A percentile compares a stretch with the other conserved stretches of the same genome.
phyloP scores from a whole-genome alignment of 2,797 vertebrate genomes.

The Cynodonichthys magdalenae region DNA sequence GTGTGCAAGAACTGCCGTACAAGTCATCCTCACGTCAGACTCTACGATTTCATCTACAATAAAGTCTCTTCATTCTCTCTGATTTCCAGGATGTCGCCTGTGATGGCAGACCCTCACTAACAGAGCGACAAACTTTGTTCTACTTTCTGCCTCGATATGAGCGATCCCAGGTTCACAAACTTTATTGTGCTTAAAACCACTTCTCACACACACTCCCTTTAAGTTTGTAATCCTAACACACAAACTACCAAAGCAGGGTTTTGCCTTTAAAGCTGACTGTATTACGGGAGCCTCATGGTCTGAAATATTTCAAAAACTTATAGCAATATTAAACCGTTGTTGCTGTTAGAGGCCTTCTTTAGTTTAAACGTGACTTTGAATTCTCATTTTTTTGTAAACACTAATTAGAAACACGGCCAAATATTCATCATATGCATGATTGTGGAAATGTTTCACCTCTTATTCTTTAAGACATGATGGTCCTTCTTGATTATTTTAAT shows the following conservation, averaged over 20 bases:
- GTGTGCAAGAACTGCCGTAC: conserved; percentile 87
- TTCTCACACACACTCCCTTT: conserved; percentile 53
- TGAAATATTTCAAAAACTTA: conserved; percentile 57
- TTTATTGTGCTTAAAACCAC: conserved; percentile 55
- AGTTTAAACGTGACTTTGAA: conserved; percentile 39
- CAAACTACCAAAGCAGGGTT: conserved; percentile 72
- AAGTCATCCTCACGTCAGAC: conserved; percentile 83
- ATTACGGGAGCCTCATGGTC: conserved; percentile 53
- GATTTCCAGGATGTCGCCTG: conserved; percentile 52
- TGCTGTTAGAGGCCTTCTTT: conserved; percentile 67
- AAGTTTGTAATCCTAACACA: conserved; percentile 66
- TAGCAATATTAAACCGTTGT: conserved; percentile 80
- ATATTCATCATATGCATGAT: conserved; percentile 72
- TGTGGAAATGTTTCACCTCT: conserved; percentile 41
- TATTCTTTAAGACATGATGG: conserved; percentile 38
- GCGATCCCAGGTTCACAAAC: conserved; percentile 55
- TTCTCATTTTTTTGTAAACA: conserved; percentile 32
- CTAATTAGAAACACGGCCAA: conserved; percentile 58
- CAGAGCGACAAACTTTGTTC: conserved; percentile 16
- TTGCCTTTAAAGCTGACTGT: conserved; percentile 70
- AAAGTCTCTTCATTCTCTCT: conserved; percentile 69
- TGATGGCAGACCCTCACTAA: conserved; percentile 67
- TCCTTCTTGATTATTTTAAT: conserved; percentile 29
- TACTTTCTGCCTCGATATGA: conserved; percentile 20
- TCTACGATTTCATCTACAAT: conserved; percentile 90